Percentiles rank a stretch among this genome's conserved stretches.
Evolutionary conservation across 2,797 vertebrate genomes (phyloP).

Genomic region (Streptopelia turtur): DNA sequence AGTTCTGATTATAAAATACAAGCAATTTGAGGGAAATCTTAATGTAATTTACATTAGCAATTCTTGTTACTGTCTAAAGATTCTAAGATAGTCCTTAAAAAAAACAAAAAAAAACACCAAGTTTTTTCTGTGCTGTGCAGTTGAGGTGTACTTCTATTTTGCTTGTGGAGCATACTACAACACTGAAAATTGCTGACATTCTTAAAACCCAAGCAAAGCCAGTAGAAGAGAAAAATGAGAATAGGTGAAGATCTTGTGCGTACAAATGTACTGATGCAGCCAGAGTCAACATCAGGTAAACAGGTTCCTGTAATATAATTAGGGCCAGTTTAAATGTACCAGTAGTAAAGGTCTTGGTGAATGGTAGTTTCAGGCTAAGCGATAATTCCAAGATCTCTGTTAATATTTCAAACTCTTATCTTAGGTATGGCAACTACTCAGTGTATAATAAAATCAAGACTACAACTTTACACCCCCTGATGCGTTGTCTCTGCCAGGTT

Average conservation of each 20-base stretch:
- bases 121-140: constrained; percentile 9
- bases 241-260: neutral
- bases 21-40: constrained; percentile 42
- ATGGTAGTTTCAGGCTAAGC: neutral
- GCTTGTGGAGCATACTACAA: neutral
- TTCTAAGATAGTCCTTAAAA: neutral
- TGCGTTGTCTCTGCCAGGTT: neutral
- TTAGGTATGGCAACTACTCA: neutral
- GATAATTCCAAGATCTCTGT: neutral
- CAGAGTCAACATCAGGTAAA: neutral
- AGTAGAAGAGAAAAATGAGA: neutral
- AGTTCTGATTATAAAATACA: constrained; percentile 53
- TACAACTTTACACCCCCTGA: neutral
- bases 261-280: neutral
- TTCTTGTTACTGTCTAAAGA: constrained; percentile 32
- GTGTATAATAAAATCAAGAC: neutral
- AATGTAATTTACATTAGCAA: constrained; percentile 30
- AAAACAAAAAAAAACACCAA: neutral
- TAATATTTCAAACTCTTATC: constrained; percentile 10
- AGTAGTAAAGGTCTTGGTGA: neutral
- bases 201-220: neutral
- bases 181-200: neutral
- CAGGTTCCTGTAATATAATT: neutral
- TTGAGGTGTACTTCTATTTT: neutral
- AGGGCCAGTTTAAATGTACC: neutral